Evolutionary conservation across 2,888 invertebrate species (phyloP).

Genomic region (Chrysina gloriosa): DNA sequence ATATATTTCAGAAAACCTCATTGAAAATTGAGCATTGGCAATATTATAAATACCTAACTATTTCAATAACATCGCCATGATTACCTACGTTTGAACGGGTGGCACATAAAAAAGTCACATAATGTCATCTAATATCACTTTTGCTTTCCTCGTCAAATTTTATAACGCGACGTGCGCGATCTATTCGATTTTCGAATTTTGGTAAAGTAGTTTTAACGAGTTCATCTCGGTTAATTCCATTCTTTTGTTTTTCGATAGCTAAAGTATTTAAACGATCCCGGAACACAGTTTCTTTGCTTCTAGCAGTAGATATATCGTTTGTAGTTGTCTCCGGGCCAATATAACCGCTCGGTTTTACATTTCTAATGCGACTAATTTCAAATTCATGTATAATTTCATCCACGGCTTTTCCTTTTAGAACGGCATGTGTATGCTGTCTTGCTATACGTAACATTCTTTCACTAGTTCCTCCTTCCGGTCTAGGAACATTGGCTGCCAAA

Average conservation of each 20-base stretch:
- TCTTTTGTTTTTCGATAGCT: constrained; percentile 35
- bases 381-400: constrained; percentile 71
- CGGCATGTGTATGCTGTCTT: constrained; percentile 73
- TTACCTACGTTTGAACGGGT: too few species aligned
- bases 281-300: constrained; percentile 45
- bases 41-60: too few species aligned
- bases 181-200: constrained; percentile 50
- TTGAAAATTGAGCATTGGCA: too few species aligned
- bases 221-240: constrained; percentile 24
- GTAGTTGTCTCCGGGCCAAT: constrained; percentile 63
- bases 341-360: constrained; percentile 68
- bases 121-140: constrained; percentile 50
- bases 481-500: constrained; percentile 63
- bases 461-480: constrained; percentile 73
- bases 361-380: constrained; percentile 57
- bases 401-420: constrained; percentile 73
- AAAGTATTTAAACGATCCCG: constrained; percentile 47
- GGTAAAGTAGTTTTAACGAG: constrained; percentile 30
- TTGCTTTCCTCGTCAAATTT: constrained; percentile 58
- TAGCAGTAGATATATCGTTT: constrained; percentile 47
- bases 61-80: too few species aligned
- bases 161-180: constrained; percentile 59
- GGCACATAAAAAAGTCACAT: too few species aligned
- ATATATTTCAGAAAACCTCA: too few species aligned
- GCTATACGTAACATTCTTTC: constrained; percentile 80